phyloP scores from a whole-genome alignment of 2,113 vertebrate genomes.

The Fregata magnificens region DNA sequence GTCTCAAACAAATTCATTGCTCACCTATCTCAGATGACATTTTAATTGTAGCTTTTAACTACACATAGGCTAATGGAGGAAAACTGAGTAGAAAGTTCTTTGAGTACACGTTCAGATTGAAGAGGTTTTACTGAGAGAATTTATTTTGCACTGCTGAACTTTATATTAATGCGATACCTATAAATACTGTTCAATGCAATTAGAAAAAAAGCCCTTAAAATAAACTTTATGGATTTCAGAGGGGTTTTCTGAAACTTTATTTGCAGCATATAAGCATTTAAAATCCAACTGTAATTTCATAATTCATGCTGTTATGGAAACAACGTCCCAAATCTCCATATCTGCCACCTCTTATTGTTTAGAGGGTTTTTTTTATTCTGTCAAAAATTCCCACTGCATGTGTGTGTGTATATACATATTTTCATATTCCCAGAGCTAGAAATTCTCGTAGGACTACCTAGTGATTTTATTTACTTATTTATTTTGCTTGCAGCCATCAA shows the following conservation, averaged over 20 bases:
- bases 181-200: neutral
- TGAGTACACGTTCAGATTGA: neutral
- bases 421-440: neutral
- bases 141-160: neutral
- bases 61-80: neutral
- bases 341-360: neutral
- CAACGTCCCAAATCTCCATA: neutral
- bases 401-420: too few species aligned
- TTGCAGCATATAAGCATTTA: neutral
- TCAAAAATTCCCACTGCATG: neutral
- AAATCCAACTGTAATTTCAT: neutral
- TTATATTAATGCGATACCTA: neutral
- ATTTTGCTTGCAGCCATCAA: neutral
- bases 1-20: conserved; percentile 5
- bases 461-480: neutral
- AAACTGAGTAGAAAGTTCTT: neutral
- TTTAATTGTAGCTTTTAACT: conserved; percentile 53
- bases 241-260: neutral
- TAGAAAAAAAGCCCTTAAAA: neutral
- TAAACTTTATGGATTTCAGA: neutral
- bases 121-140: neutral
- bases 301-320: neutral
- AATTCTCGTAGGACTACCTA: neutral
- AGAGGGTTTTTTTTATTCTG: neutral
- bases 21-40: conserved; percentile 31